Evolutionary conservation across 2,797 vertebrate genomes (phyloP).

Genomic region (Heliangelus exortis): DNA sequence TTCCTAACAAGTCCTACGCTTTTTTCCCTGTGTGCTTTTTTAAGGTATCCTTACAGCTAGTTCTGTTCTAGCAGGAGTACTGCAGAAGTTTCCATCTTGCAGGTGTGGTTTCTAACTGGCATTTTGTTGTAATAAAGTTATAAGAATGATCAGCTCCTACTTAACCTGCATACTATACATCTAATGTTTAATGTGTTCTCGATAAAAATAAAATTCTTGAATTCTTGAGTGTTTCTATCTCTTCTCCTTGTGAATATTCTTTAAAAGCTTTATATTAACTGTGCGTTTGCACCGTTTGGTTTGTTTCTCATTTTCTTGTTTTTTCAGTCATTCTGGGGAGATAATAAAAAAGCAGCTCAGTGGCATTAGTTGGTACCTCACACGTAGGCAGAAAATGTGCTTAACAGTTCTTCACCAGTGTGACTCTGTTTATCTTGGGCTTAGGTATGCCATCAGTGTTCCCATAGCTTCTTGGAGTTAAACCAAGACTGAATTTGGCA

Average conservation of each 20-base stretch:
- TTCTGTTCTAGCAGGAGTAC: not conserved
- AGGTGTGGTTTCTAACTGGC: not conserved
- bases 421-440: not conserved
- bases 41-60: not conserved
- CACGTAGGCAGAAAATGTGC: not conserved
- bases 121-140: slow-evolving; percentile 23
- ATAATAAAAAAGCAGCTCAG: not conserved
- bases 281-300: not conserved
- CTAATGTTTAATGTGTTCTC: slow-evolving; percentile 29
- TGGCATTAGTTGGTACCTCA: not conserved
- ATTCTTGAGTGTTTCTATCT: slow-evolving; percentile 44
- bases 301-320: slow-evolving; percentile 23
- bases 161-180: not conserved
- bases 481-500: not conserved
- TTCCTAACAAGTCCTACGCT: not conserved
- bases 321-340: not conserved
- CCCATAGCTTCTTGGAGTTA: not conserved
- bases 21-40: not conserved
- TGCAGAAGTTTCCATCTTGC: not conserved
- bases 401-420: not conserved
- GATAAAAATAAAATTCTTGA: slow-evolving; percentile 52
- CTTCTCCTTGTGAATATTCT: slow-evolving; percentile 10
- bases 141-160: not conserved
- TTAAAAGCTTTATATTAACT: not conserved
- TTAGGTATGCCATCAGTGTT: not conserved